Evolutionary conservation across 1,140 invertebrate genomes (phyloP).

Genomic region (Psix sp.): DNA sequence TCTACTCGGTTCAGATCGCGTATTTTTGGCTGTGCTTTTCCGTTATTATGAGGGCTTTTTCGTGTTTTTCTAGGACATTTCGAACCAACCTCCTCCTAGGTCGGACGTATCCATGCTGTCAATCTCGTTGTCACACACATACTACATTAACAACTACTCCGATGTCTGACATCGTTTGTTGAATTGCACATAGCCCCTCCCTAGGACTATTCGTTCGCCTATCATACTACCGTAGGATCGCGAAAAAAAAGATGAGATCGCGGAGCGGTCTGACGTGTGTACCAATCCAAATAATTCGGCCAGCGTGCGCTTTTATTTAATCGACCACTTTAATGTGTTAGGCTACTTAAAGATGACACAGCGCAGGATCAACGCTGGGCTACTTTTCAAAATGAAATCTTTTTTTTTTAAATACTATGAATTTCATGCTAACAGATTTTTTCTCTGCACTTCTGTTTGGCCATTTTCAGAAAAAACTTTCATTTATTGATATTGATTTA

Average conservation of each 20-base stretch:
- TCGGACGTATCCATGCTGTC: slow-evolving; percentile 76
- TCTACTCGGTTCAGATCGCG: neutral
- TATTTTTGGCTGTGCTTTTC: neutral
- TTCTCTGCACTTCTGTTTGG: too few species aligned
- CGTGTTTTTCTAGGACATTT: neutral
- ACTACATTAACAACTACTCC: slow-evolving; percentile 77
- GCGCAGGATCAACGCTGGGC: too few species aligned
- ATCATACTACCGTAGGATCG: slow-evolving; percentile 29
- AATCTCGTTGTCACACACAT: slow-evolving; percentile 78
- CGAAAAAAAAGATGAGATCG: slow-evolving; percentile 13
- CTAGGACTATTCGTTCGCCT: slow-evolving; percentile 38
- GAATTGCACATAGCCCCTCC: slow-evolving; percentile 73
- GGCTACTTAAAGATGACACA: slow-evolving; percentile 7
- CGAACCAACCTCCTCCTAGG: slow-evolving; percentile 76
- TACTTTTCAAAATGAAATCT: too few species aligned
- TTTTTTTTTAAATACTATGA: too few species aligned
- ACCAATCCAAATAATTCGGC: too few species aligned
- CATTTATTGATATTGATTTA: too few species aligned
- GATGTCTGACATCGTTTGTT: slow-evolving; percentile 76
- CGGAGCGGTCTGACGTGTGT: too few species aligned
- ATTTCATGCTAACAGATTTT: too few species aligned
- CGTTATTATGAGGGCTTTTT: neutral
- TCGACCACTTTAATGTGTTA: slow-evolving; percentile 10
- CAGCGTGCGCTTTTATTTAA: slow-evolving; percentile 11
- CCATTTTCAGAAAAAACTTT: too few species aligned